Conservation (phyloP, 2,888 invertebrate genomes). For the Smittia sp. region DNA sequence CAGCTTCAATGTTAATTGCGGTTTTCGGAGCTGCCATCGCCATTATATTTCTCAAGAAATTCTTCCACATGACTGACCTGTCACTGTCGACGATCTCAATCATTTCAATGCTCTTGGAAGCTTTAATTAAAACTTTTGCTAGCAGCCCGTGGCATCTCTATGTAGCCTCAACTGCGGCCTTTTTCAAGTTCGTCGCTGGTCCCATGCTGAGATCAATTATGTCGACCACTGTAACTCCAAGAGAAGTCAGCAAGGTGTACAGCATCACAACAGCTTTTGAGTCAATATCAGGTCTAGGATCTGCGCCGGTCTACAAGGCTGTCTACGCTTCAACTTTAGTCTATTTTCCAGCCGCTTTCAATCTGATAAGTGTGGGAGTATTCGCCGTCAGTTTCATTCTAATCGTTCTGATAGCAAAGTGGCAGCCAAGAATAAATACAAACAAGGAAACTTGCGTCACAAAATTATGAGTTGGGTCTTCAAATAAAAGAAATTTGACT, state of each 20-base stretch:
- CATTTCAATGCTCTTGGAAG: constrained; percentile 49
- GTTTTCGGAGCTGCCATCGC: constrained; percentile 49
- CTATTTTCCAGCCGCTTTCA: constrained; percentile 60
- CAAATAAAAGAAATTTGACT: too few relatives aligned
- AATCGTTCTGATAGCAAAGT: too few relatives aligned
- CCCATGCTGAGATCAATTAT: constrained; percentile 61
- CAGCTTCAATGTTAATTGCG: constrained; percentile 44
- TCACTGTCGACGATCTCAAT: constrained; percentile 48
- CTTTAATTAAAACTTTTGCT: constrained; percentile 51
- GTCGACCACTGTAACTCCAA: constrained; percentile 63
- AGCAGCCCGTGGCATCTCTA: constrained; percentile 47
- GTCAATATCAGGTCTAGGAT: constrained; percentile 60
- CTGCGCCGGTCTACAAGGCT: constrained; percentile 62
- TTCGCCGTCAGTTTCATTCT: too few relatives aligned
- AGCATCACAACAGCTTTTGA: constrained; percentile 66
- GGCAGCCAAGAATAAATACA: too few relatives aligned
- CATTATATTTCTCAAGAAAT: constrained; percentile 44
- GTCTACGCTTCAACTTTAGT: constrained; percentile 61
- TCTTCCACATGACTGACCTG: constrained; percentile 13
- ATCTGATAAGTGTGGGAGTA: constrained; percentile 55
- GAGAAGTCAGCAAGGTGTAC: constrained; percentile 69
- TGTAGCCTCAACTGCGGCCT: too few relatives aligned
- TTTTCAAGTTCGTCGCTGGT: constrained; percentile 57
- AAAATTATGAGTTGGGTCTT: too few relatives aligned
- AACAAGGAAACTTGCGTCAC: too few relatives aligned